Evolutionary conservation across 1,140 invertebrate species (phyloP).

Genomic region (Campoletis sonorensis): DNA sequence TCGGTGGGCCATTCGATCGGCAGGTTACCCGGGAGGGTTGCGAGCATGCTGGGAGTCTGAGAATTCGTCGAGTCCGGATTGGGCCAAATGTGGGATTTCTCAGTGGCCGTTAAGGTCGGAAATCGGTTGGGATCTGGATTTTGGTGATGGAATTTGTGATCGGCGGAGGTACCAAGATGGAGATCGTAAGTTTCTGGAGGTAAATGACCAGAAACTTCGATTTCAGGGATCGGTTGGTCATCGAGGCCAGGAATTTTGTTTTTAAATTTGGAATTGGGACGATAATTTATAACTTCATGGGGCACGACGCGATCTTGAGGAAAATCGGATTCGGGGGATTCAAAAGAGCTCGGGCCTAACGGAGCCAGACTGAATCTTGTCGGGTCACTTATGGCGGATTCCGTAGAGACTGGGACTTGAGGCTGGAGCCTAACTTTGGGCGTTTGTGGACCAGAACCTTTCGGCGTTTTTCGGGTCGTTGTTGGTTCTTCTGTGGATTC

Average conservation of each 20-base stretch:
- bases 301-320: conserved; percentile 69
- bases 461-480: conserved; percentile 15
- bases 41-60: neutral
- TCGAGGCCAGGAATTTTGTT: conserved; percentile 61
- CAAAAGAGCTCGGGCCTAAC: conserved; percentile 61
- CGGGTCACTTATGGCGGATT: neutral
- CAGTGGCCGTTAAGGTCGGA: neutral
- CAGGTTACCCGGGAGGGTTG: neutral
- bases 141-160: neutral
- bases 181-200: conserved; percentile 67
- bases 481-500: conserved; percentile 59
- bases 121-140: neutral
- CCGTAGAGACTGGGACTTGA: neutral
- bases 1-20: neutral
- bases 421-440: neutral
- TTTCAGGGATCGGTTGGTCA: conserved; percentile 52
- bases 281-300: conserved; percentile 63
- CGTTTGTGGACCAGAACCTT: neutral
- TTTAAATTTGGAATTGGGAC: conserved; percentile 70
- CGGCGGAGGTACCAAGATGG: conserved; percentile 60
- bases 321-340: conserved; percentile 65
- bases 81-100: neutral
- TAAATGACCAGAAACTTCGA: conserved; percentile 68
- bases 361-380: conserved; percentile 48
- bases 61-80: neutral